Evolutionary conservation across 1,140 invertebrate genomes (phyloP).

Genomic region (Bombus affinis): DNA sequence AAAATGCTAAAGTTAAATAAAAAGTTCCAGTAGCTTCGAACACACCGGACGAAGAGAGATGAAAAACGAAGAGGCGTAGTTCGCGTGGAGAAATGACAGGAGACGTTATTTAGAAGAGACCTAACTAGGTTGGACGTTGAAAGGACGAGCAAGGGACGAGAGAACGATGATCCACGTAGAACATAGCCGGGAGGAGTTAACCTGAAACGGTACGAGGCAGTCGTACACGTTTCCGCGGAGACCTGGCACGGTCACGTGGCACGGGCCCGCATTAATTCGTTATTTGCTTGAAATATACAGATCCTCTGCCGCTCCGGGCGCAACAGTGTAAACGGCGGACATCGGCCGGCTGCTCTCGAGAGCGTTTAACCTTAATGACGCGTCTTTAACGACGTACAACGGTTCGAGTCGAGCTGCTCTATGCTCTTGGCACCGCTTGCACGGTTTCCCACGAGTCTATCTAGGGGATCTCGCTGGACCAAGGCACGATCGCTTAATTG

Average conservation of each 20-base stretch:
- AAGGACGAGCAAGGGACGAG: conserved; percentile 33
- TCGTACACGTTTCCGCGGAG: conserved; percentile 18
- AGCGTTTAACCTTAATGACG: conserved; percentile 82
- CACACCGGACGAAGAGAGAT: not conserved
- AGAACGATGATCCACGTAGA: conserved; percentile 49
- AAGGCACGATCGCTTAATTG: conserved; percentile 78
- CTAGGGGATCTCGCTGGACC: conserved; percentile 53
- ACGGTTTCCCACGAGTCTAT: conserved; percentile 75
- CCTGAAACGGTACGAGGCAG: conserved; percentile 45
- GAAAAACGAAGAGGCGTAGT: not conserved
- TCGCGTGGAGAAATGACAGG: not conserved
- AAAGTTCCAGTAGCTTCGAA: not conserved
- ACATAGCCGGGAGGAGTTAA: conserved; percentile 51
- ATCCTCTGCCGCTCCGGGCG: conserved; percentile 43
- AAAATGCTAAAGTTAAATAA: too few relatives aligned
- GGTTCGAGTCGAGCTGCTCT: conserved; percentile 69
- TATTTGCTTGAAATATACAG: conserved; percentile 57
- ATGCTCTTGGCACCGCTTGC: conserved; percentile 68
- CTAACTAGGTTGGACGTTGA: not conserved
- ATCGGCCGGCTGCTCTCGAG: conserved; percentile 67
- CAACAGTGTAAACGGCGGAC: conserved; percentile 53
- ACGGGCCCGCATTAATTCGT: conserved; percentile 57
- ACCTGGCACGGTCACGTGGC: conserved; percentile 19
- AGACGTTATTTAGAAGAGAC: not conserved
- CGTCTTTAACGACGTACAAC: conserved; percentile 80